Evolutionary conservation across 2,113 vertebrate species (phyloP).

Genomic region (Carassius gibelio): DNA sequence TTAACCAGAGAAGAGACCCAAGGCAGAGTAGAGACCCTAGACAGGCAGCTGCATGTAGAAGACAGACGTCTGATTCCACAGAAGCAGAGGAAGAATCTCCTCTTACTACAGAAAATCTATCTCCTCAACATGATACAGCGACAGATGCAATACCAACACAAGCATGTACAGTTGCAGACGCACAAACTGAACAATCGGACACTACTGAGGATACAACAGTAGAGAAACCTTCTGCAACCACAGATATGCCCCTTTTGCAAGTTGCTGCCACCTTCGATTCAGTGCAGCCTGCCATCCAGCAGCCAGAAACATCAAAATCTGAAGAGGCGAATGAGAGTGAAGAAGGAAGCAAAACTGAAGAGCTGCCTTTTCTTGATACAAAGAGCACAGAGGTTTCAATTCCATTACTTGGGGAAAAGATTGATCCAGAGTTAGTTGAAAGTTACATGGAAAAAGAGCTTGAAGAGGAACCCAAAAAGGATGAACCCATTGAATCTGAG

Average conservation of each 20-base stretch:
- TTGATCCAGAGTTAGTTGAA: slow-evolving; percentile 74
- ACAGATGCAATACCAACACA: slow-evolving; percentile 46
- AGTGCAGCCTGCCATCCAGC: slow-evolving; percentile 9
- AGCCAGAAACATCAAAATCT: slow-evolving; percentile 49
- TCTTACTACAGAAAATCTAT: slow-evolving; percentile 20
- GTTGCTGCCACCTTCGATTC: slow-evolving; percentile 42
- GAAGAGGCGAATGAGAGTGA: slow-evolving; percentile 42
- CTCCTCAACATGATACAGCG: slow-evolving; percentile 32
- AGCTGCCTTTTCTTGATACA: slow-evolving; percentile 64
- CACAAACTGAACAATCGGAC: slow-evolving; percentile 22
- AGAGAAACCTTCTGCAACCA: slow-evolving; percentile 36
- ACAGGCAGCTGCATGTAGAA: slow-evolving; percentile 72
- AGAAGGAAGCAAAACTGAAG: slow-evolving; percentile 24
- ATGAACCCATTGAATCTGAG: slow-evolving; percentile 63
- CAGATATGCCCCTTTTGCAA: slow-evolving; percentile 42
- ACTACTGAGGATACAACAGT: slow-evolving; percentile 22
- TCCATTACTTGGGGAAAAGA: slow-evolving; percentile 76
- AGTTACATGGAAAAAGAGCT: slow-evolving; percentile 64
- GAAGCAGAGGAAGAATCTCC: slow-evolving; percentile 63
- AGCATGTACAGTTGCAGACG: slow-evolving; percentile 47
- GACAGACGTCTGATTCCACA: slow-evolving; percentile 66
- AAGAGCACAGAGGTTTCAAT: slow-evolving; percentile 68
- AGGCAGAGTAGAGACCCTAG: slow-evolving; percentile 88
- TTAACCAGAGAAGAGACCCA: slow-evolving; percentile 81
- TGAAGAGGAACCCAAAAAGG: slow-evolving; percentile 61